Evolutionary conservation across 2,888 invertebrate species (phyloP).

Genomic region (Strigamia maritima): DNA sequence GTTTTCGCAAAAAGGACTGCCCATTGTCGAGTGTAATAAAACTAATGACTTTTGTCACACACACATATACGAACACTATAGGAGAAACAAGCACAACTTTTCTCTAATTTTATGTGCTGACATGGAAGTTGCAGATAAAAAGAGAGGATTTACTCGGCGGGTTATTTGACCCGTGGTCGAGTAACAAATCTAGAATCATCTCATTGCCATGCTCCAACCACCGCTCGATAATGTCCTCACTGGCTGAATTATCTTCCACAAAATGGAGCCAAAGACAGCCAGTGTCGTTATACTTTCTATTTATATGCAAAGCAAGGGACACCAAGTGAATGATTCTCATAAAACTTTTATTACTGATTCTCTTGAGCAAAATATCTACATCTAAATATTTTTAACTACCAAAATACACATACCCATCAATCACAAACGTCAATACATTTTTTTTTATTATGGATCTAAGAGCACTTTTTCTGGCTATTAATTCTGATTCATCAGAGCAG

Average conservation of each 20-base stretch:
- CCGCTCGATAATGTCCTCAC: constrained; percentile 30
- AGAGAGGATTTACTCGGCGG: constrained; percentile 9
- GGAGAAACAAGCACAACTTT: constrained; percentile 11
- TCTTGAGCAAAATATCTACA: neutral
- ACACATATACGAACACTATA: neutral
- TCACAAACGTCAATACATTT: neutral
- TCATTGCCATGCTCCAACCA: constrained; percentile 31
- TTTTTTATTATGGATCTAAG: neutral
- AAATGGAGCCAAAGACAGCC: constrained; percentile 31
- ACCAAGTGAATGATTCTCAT: constrained; percentile 25
- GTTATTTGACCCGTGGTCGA: constrained; percentile 31
- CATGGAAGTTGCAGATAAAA: constrained; percentile 22
- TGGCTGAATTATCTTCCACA: constrained; percentile 23
- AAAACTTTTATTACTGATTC: constrained; percentile 20
- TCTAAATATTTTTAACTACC: constrained; percentile 3
- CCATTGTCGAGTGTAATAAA: constrained; percentile 26
- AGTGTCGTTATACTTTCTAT: constrained; percentile 26
- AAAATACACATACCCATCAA: neutral
- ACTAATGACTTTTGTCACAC: constrained; percentile 33
- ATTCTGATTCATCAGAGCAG: no score
- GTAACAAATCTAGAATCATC: constrained; percentile 30
- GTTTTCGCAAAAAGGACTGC: neutral
- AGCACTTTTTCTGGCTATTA: no score
- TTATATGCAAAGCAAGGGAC: constrained; percentile 28
- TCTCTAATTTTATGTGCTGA: constrained; percentile 30